Evolutionary conservation across 2,888 invertebrate species (phyloP).

Genomic region (Nephrotoma guestfalica): DNA sequence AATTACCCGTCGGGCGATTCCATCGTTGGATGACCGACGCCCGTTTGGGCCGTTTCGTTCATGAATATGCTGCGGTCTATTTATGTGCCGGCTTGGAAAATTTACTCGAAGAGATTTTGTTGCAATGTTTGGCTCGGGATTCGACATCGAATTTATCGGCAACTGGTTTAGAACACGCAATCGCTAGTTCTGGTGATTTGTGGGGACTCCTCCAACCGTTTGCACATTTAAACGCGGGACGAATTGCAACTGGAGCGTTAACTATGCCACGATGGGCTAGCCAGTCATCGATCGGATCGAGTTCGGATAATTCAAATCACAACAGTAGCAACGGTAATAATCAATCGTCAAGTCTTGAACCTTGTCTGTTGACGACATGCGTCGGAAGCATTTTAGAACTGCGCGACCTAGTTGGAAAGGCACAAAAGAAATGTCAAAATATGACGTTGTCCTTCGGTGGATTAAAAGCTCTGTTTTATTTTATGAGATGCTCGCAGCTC

Average conservation of each 20-base stretch:
- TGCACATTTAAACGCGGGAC: constrained; percentile 77
- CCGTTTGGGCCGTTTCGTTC: constrained; percentile 68
- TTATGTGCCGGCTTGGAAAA: constrained; percentile 81
- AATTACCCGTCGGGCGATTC: constrained; percentile 75
- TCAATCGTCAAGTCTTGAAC: constrained; percentile 39
- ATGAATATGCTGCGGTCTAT: constrained; percentile 84
- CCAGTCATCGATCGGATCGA: constrained; percentile 46
- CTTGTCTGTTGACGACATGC: constrained; percentile 70
- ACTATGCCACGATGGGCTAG: constrained; percentile 75
- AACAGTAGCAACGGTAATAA: constrained; percentile 9
- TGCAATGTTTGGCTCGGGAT: constrained; percentile 50
- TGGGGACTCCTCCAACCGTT: constrained; percentile 86
- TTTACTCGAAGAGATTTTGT: constrained; percentile 69
- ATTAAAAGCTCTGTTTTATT: constrained; percentile 71
- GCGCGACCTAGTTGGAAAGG: constrained; percentile 54
- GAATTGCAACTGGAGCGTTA: constrained; percentile 73
- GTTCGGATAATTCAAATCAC: constrained; percentile 26
- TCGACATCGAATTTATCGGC: constrained; percentile 54
- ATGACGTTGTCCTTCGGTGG: constrained; percentile 46
- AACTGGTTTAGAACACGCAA: constrained; percentile 65
- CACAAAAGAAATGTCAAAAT: constrained; percentile 35
- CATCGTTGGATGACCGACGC: constrained; percentile 91
- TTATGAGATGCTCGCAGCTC: constrained; percentile 80
- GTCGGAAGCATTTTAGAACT: constrained; percentile 72
- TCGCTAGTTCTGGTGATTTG: constrained; percentile 72